Base-by-base conservation (phyloP, 2,797 vertebrate genomes). In the Sebastes steindachneri region DNA sequence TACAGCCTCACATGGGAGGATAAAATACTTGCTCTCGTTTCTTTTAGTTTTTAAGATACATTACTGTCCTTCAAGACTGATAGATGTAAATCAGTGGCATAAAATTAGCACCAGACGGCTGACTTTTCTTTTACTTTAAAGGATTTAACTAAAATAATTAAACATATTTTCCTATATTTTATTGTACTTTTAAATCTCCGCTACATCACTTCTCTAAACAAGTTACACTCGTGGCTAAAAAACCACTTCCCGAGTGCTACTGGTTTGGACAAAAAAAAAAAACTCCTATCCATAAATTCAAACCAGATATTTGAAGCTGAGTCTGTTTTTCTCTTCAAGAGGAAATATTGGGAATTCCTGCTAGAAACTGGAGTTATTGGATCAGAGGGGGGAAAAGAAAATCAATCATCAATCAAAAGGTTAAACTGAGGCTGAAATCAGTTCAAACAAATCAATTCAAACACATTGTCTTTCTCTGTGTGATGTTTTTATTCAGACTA, bases 381-480 rank as follows among this genome's bases (percentile, higher is more conserved):
- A 59, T 29, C 21, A 11, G n/a, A 12, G 58, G 3, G 2, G 33
- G 21, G 9, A 6, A 41, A 68, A 15, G 11, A 37, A 12, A 12
- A 37, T 12, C 35, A 37, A 60, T 35, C 45, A 82, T 67, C 11
- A 76, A 74, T 80, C 63, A 80, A 35, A 65, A 57, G 4, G n/a
- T 71, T 25, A 72, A 58, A 73, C 12, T 3, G 37, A 82, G 11
- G 55, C 79, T 67, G 67, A 58, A 67, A 79, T 33, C 53, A 26
- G 15, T 68, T 78, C n/a, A 68, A 82, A 80, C 45, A 87, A 83
- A 89, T 81, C 64, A 85, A 74, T 21, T 64, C 77, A 88, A 78
- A 83, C 74, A 88, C 69, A 19, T 83, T 78, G 75, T 17, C 53
- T 88, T 92, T 82, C 26, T 54, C 67, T 37, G 17, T 51, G 35